Percentiles rank a stretch among this genome's conserved stretches.
These are phyloP conservation scores for Pseudomyrmex sp. DNA, from an alignment of 1,140 invertebrate species.

Conservation along the genomic window DNA sequence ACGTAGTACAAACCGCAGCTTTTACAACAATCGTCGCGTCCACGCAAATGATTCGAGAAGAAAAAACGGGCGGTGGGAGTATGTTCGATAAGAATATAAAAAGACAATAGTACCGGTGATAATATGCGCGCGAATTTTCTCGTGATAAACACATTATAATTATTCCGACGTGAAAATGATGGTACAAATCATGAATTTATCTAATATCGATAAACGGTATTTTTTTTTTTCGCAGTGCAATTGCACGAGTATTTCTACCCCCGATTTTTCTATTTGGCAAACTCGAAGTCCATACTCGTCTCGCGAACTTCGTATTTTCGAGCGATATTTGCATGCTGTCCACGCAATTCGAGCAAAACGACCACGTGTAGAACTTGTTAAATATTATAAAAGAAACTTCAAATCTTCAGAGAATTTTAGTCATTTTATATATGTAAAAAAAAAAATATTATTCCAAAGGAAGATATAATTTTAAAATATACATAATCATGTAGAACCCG, in stretches of 20 bases:
- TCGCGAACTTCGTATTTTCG: constrained; percentile 26
- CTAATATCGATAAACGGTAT: background rate
- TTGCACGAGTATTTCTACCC: background rate
- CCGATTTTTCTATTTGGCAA: constrained; percentile 32
- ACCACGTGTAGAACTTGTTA: constrained; percentile 27
- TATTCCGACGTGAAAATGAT: background rate
- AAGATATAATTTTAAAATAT: constrained; percentile 23
- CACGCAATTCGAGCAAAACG: constrained; percentile 13
- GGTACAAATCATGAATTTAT: constrained; percentile 3
- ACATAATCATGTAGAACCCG: background rate
- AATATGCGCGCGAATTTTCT: too few relatives aligned
- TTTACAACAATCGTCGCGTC: constrained; percentile 65
- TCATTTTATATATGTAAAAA: constrained; percentile 25
- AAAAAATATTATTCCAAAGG: constrained; percentile 1
- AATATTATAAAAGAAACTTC: background rate
- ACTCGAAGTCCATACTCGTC: constrained; percentile 14
- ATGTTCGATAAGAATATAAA: constrained; percentile 16
- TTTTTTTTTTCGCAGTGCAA: too few relatives aligned
- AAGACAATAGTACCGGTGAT: background rate
- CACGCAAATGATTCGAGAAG: constrained; percentile 61
- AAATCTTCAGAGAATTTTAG: background rate
- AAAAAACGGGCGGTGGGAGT: constrained; percentile 19
- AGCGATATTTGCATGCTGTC: background rate
- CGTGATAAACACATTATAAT: constrained; percentile 19
- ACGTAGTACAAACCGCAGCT: constrained; percentile 79